These are phyloP conservation scores for Calyptomena viridis DNA, from an alignment of 2,113 vertebrate species.

Conservation along the genomic window DNA sequence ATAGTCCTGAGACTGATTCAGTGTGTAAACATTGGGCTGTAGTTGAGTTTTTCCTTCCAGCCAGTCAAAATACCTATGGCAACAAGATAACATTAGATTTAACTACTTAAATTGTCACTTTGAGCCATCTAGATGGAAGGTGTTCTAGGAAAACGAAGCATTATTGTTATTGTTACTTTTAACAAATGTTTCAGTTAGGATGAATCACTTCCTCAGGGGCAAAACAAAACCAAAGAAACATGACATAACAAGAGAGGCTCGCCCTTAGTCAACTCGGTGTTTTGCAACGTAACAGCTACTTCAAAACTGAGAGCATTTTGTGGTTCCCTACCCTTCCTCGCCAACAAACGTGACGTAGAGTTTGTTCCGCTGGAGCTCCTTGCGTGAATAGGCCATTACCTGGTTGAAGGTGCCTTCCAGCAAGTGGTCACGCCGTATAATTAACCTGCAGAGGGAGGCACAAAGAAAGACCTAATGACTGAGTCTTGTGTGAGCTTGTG, in stretches of 20 bases:
- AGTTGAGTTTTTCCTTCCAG: background rate
- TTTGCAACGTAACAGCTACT: background rate
- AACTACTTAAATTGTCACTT: background rate
- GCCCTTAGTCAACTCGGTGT: background rate
- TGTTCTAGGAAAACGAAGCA: background rate
- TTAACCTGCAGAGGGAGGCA: constrained; percentile 77
- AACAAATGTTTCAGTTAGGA: background rate
- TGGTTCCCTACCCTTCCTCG: constrained; percentile 88
- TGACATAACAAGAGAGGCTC: background rate
- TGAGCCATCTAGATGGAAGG: background rate
- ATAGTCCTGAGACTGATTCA: background rate
- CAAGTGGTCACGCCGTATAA: constrained; percentile 92
- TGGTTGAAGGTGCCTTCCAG: constrained; percentile 98
- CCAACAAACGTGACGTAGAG: constrained; percentile 95
- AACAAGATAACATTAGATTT: background rate
- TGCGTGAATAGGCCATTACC: constrained; percentile 96
- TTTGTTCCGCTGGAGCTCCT: constrained; percentile 97
- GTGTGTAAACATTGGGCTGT: background rate
- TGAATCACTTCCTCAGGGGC: background rate
- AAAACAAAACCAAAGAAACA: background rate
- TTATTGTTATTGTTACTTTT: background rate
- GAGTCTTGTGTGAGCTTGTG: background rate
- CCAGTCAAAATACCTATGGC: background rate
- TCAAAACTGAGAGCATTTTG: background rate
- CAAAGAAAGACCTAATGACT: background rate